Conservation (phyloP, 1,140 invertebrate species). For the Cheumatopsyche charites region DNA sequence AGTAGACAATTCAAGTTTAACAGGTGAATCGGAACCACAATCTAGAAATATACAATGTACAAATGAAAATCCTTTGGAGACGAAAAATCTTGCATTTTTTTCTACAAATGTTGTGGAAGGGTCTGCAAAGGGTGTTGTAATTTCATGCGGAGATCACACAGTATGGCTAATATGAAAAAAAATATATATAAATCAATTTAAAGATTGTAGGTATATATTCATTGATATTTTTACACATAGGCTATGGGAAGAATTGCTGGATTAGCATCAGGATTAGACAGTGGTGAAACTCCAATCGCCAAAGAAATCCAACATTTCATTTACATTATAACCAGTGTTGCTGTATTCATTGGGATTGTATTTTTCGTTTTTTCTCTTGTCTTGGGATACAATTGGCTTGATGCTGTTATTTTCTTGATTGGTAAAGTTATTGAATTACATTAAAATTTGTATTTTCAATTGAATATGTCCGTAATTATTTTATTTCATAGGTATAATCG, state of each 20-base stretch:
- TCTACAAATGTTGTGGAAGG: constrained; percentile 82
- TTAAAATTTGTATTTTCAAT: not conserved
- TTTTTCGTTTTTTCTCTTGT: constrained; percentile 77
- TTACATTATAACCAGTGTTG: constrained; percentile 74
- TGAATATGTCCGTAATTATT: not conserved
- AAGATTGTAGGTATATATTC: not conserved
- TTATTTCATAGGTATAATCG: constrained; percentile 71
- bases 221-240: constrained; percentile 29
- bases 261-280: constrained; percentile 73
- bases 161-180: constrained; percentile 54
- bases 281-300: constrained; percentile 77
- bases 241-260: constrained; percentile 82
- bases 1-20: constrained; percentile 69
- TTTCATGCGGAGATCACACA: constrained; percentile 80
- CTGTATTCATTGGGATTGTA: constrained; percentile 75
- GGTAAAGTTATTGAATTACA: not conserved
- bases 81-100: constrained; percentile 79
- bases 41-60: constrained; percentile 66
- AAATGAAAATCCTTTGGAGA: constrained; percentile 74
- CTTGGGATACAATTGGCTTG: constrained; percentile 74
- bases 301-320: constrained; percentile 77
- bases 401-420: constrained; percentile 82
- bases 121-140: constrained; percentile 75
- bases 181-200: not conserved
- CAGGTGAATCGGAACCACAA: constrained; percentile 79